A percentile compares a stretch with the other conserved stretches of the same genome.
These are phyloP conservation scores for Agelaius phoeniceus DNA, from an alignment of 2,113 vertebrate genomes.

Conservation along the genomic window DNA sequence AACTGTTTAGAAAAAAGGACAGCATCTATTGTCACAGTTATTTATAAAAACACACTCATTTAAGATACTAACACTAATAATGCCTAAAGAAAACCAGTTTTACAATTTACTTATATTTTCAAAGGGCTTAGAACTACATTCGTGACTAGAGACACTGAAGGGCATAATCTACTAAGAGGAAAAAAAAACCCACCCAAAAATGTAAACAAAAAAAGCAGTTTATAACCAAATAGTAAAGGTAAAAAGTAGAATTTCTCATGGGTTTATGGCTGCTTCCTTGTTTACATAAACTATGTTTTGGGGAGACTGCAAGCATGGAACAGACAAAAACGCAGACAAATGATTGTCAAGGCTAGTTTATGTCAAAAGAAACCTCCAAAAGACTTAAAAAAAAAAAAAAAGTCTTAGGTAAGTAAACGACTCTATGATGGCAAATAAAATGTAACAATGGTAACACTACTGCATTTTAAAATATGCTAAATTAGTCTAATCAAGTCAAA, in stretches of 20 bases:
- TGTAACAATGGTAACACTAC: not conserved
- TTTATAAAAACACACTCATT: not conserved
- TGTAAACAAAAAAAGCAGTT: not conserved
- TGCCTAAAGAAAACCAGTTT: not conserved
- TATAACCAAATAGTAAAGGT: not conserved
- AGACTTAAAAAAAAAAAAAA: not conserved
- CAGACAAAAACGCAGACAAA: not conserved
- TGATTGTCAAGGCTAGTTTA: not conserved
- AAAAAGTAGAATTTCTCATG: not conserved
- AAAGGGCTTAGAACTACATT: not conserved
- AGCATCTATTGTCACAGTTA: not conserved
- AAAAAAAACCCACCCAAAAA: not conserved
- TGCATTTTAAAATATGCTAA: not conserved
- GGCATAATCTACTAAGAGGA: not conserved
- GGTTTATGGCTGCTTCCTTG: not conserved
- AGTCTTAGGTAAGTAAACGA: not conserved
- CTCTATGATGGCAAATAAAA: not conserved
- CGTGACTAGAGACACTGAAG: not conserved
- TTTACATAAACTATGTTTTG: not conserved
- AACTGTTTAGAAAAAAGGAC: not conserved
- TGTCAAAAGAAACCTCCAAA: not conserved
- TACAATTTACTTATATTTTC: not conserved
- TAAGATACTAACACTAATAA: not conserved
- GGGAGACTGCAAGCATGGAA: not conserved
- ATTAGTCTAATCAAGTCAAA: not conserved